These are phyloP conservation scores for Rhabdophis nuchalis DNA, from an alignment of 2,797 vertebrate species.

Conservation along the genomic window DNA sequence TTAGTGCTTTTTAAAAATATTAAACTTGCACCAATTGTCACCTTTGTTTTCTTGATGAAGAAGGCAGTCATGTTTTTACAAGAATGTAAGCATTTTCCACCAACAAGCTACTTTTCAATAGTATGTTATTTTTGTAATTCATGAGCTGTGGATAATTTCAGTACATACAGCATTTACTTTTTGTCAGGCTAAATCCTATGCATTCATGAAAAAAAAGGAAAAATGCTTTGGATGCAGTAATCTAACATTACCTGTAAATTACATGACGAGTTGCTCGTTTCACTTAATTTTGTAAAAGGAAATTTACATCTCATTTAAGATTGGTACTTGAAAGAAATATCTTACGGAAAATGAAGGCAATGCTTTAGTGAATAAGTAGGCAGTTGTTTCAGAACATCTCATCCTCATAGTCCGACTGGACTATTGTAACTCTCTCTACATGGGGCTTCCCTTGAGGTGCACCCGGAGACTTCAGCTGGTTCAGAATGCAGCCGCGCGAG, in stretches of 20 bases:
- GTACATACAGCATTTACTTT: background rate
- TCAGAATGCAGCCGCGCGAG: too few relatives aligned
- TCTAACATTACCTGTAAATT: background rate
- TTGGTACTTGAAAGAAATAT: conserved; percentile 4
- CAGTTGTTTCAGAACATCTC: background rate
- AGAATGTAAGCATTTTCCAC: background rate
- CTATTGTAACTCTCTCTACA: too few relatives aligned
- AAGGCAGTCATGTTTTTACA: background rate
- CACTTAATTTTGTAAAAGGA: conserved; percentile 27
- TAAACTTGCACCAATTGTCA: background rate
- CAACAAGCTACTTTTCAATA: background rate
- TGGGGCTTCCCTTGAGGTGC: too few relatives aligned
- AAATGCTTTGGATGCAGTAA: background rate
- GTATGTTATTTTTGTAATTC: background rate
- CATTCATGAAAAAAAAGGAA: background rate
- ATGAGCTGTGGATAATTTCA: background rate
- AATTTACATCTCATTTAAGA: background rate
- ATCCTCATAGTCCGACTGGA: too few relatives aligned
- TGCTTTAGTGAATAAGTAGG: background rate
- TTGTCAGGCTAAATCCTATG: too few relatives aligned
- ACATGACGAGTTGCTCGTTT: background rate
- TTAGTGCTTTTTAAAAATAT: too few relatives aligned
- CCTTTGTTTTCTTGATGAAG: background rate
- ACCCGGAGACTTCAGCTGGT: too few relatives aligned
- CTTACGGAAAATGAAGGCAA: background rate